Base-by-base conservation (phyloP, 2,888 invertebrate species). In the Adelognathus sp. region DNA sequence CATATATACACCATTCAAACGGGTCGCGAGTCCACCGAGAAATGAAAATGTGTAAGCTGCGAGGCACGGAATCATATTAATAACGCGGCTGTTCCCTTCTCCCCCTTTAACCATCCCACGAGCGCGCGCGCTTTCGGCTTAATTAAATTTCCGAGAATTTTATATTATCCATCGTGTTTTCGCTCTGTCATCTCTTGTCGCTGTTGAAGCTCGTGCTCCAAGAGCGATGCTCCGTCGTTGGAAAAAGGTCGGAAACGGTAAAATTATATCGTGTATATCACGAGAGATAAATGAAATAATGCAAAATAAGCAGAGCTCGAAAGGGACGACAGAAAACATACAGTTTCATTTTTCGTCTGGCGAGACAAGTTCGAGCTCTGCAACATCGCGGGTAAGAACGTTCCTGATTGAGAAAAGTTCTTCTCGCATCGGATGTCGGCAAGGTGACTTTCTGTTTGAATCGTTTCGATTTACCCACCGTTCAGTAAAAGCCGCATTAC, bases 81-180 rank as follows among this genome's bases (percentile, higher is more conserved):
- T 89, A 89, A 88, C 83, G 82, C 31, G 61, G 67, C 46, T 74
- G 75, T 63, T 76, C 81, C 83, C 83, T 84, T 82, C 61, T 39
- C 46, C 41, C 29, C 70, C 52, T 41, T 31, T 7, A 24, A 11
- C 41, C 36, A 29, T n/a, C n/a, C n/a, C n/a, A n/a, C n/a, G n/a
- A n/a, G n/a, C n/a, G n/a, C 61, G 60, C 46, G 64, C 66, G 33
- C 54, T 46, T 82, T 54, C 79, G 83, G 83, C 88, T 89, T 89
- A 88, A 89, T 89, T 88, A 88, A 89, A 89, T 87, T 86, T 88
- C 84, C 84, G 81, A 83, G 85, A 86, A 86, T 88, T 88, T 87
- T 86, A 86, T 86, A 85, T 85, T 84, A 82, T 83, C 82, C 81
- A 73, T 83, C 84, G 82, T 79, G 75, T 76, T 82, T 77, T 79